Conservation (phyloP, 2,113 vertebrate genomes). For the Pygathrix nemaeus region DNA sequence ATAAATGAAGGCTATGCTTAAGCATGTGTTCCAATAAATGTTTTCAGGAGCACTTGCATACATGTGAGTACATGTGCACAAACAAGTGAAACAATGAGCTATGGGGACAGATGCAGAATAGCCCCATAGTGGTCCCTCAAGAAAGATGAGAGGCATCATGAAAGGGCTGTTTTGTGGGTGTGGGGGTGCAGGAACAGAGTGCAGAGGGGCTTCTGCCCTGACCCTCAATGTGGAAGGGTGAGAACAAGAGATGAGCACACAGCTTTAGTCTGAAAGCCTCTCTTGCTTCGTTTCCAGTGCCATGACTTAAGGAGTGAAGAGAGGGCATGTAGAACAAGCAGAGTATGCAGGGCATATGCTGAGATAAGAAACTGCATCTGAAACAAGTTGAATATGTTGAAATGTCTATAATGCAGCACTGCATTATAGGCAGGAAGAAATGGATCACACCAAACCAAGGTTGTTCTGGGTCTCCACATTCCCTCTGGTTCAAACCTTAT, state of each 20-base stretch:
- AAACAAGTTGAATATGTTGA: not conserved
- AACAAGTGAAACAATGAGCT: not conserved
- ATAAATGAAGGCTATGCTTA: not conserved
- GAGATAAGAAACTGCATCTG: not conserved
- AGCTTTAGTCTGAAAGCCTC: not conserved
- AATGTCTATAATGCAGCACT: no score
- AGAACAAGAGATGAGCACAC: not conserved
- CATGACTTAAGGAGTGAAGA: not conserved
- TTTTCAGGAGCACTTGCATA: not conserved
- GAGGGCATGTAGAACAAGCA: not conserved
- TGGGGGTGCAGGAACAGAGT: not conserved
- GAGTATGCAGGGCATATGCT: not conserved
- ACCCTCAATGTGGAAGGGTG: fast-evolving
- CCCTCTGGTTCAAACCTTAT: not conserved
- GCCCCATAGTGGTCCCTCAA: fast-evolving
- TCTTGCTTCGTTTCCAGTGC: not conserved
- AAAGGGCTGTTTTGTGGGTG: not conserved
- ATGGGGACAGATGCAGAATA: not conserved
- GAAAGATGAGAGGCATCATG: not conserved
- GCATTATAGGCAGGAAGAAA: not conserved
- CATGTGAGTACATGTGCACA: no score
- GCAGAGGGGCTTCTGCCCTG: not conserved
- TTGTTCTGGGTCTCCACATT: not conserved
- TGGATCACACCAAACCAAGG: no score
- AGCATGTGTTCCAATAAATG: not conserved